Conservation (phyloP, 2,113 vertebrate genomes). For the Cavia aperea region DNA sequence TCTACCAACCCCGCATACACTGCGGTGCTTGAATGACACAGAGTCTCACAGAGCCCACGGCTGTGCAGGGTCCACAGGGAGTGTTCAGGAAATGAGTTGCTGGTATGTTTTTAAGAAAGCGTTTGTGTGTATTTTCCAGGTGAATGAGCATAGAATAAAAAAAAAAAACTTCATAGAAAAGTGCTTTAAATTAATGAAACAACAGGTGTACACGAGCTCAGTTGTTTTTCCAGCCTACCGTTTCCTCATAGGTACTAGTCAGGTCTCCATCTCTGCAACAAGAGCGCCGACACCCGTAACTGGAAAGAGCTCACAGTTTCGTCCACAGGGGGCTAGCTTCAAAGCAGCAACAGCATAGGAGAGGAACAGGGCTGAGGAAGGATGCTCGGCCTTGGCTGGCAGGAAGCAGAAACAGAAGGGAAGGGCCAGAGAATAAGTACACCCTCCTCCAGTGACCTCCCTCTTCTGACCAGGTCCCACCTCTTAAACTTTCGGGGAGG, state of each 20-base stretch:
- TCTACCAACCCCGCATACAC: neutral
- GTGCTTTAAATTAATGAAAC: conserved; percentile 19
- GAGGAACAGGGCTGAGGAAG: neutral
- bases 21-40: neutral
- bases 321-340: neutral
- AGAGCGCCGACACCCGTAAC: neutral
- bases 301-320: neutral
- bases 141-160: neutral
- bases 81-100: neutral
- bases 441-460: neutral
- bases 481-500: neutral
- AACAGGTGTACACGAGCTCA: neutral
- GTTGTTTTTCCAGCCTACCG: neutral
- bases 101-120: neutral
- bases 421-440: neutral
- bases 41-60: neutral
- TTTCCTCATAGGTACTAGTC: neutral
- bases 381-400: neutral
- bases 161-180: conserved; percentile 17
- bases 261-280: neutral
- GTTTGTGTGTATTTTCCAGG: neutral
- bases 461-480: neutral
- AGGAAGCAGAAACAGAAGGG: neutral
- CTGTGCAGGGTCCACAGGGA: neutral
- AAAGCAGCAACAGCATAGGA: neutral